Evolutionary conservation across 2,888 invertebrate species (phyloP).

Genomic region (Drosophila lacicola): DNA sequence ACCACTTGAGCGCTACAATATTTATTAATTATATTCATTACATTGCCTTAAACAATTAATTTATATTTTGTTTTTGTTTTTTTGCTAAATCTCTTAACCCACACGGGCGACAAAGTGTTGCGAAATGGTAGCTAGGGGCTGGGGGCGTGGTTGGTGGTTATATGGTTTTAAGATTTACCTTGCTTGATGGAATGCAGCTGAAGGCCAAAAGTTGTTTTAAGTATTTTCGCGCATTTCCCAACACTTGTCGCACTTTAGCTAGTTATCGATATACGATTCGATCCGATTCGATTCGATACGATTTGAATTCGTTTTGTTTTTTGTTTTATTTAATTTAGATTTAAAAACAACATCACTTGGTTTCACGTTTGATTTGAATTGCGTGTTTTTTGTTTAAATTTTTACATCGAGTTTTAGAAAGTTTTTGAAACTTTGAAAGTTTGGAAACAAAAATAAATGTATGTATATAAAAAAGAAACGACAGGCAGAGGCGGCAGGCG

Average conservation of each 20-base stretch:
- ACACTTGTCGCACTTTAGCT: conserved; percentile 76
- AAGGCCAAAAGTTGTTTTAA: conserved; percentile 54
- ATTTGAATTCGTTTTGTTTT: conserved; percentile 29
- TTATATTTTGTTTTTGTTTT: conserved; percentile 5
- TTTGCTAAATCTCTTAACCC: conserved; percentile 41
- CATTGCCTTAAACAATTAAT: conserved; percentile 5
- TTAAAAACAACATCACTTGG: conserved; percentile 83
- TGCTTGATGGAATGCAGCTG: conserved; percentile 68
- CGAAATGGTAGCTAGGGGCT: not conserved
- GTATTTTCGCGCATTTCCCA: conserved; percentile 45
- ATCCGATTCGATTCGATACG: conserved; percentile 10
- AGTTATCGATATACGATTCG: conserved; percentile 39
- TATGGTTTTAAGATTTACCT: conserved; percentile 62
- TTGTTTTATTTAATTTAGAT: conserved; percentile 58
- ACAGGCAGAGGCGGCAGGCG: conserved; percentile 36
- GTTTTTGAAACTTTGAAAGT: conserved; percentile 67
- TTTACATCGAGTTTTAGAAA: conserved; percentile 45
- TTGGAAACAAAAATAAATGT: conserved; percentile 32
- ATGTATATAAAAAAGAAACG: conserved; percentile 10
- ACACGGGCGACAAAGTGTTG: conserved; percentile 59
- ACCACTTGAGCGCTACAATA: conserved; percentile 56
- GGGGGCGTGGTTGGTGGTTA: conserved; percentile 14
- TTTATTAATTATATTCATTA: conserved; percentile 26
- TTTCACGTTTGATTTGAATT: conserved; percentile 84
- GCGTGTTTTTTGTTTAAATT: conserved; percentile 56